Evolutionary conservation across 1,140 invertebrate genomes (phyloP), one percentile per base, ranked within the genome.

Genomic region (Trissolcus basalis): DNA sequence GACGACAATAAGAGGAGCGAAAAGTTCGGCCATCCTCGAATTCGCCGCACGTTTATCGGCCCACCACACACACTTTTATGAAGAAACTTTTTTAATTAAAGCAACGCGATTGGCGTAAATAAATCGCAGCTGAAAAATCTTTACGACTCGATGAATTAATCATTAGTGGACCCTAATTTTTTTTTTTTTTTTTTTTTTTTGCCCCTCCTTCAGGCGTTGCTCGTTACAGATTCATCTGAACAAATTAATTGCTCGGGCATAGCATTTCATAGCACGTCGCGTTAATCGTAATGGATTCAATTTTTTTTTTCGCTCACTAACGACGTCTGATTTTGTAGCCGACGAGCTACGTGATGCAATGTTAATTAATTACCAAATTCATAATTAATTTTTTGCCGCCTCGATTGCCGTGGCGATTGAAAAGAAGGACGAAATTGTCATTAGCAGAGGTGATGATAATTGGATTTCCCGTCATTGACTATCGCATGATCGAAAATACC

Each of bases 231-330:
- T 70, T 67, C 60, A 51, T 27, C 19, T 27, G 12, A 55, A 39
- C 60, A 71, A 77, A 77, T 77, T 67, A 55, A 70, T 70, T 76
- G 60, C 60, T 39, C 50, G 49, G 48, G 65, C 55, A 76, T 70
- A 70, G 65, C 55, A 51, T 70, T 63, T 54, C 39, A 64, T 75
- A 68, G 16, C 58, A 16, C 49, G 45, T 39, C 35, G 14, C 19
- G 19, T 3, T 27, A 59, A 76, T 68, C 59, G 64, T 64, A 43
- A 58, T 16, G 54, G 69, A 76, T 76, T 70, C 65, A 65, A 69
- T 76, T 69, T 69, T 53, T 44, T 35, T 14, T 48, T 45, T 35
- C 19, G 1, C 19, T 27, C 19, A 51, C 49, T 67, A 73, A 67
- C 63, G 50, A 63, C 43, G 58, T 50, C 36, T 33, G 9, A 15